Conservation (phyloP, 1,140 invertebrate genomes). For the Atta texana region DNA sequence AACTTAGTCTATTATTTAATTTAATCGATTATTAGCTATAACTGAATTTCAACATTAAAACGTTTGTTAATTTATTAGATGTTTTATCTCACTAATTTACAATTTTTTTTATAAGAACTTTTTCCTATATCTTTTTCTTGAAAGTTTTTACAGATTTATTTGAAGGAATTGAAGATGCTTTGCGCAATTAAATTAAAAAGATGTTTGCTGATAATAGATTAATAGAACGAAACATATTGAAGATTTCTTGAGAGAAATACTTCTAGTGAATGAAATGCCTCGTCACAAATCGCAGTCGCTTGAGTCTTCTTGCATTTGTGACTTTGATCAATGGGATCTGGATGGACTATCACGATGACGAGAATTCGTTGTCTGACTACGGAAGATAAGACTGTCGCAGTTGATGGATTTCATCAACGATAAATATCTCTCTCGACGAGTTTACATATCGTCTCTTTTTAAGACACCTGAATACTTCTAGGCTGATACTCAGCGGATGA, state of each 20-base stretch:
- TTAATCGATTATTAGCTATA: conserved; percentile 12
- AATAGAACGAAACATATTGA: neutral
- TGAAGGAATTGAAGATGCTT: neutral
- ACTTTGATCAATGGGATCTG: conserved; percentile 11
- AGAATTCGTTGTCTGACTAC: conserved; percentile 3
- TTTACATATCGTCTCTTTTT: conserved; percentile 12
- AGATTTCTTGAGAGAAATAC: conserved; percentile 41
- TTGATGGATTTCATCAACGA: conserved; percentile 20
- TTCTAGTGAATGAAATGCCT: neutral
- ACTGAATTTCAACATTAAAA: neutral
- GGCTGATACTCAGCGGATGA: conserved; percentile 19
- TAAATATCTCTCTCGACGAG: conserved; percentile 19
- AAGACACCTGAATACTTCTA: conserved; percentile 19
- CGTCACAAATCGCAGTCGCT: neutral
- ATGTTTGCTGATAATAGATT: neutral
- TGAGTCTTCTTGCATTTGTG: conserved; percentile 8
- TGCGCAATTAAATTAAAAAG: neutral
- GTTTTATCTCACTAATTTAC: neutral
- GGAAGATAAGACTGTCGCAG: conserved; percentile 35
- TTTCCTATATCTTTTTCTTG: neutral
- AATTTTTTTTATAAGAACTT: neutral
- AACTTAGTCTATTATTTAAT: neutral
- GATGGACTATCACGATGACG: neutral
- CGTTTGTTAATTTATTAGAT: neutral
- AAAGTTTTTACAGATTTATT: neutral